These are phyloP conservation scores for Unio delphinus DNA, from an alignment of 2,888 invertebrate genomes.

Conservation along the genomic window DNA sequence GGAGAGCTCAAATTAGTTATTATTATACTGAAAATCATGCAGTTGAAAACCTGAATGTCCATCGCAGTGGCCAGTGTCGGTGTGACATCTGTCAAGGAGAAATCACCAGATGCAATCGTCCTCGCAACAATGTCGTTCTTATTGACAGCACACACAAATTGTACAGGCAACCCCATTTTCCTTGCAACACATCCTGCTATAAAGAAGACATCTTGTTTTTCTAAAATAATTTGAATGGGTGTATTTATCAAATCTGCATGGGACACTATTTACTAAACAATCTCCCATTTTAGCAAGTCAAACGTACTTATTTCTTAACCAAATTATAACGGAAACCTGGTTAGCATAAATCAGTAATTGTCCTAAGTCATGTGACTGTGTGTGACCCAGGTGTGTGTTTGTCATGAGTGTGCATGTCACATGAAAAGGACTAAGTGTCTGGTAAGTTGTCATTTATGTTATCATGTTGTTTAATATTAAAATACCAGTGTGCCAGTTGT, in stretches of 20 bases:
- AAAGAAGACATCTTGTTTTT: no score
- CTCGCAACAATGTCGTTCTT: conserved; percentile 70
- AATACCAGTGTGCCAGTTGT: no score
- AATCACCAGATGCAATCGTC: conserved; percentile 64
- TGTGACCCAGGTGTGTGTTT: no score
- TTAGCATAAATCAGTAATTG: no score
- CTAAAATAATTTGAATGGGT: conserved; percentile 5
- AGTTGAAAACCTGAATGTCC: conserved; percentile 70
- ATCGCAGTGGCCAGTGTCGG: conserved; percentile 71
- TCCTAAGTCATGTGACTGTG: no score
- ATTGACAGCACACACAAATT: conserved; percentile 71
- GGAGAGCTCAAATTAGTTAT: neutral
- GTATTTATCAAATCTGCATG: neutral
- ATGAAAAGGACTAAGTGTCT: no score
- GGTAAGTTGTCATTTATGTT: no score
- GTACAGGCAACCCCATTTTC: conserved; percentile 72
- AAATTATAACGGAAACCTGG: no score
- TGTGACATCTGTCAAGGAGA: conserved; percentile 54
- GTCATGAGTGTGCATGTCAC: no score
- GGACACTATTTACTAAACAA: neutral
- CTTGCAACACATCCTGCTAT: conserved; percentile 71
- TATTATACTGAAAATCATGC: neutral
- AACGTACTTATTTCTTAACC: no score
- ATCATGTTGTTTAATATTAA: no score
- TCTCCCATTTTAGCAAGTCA: neutral